phyloP scores from a whole-genome alignment of 2,888 invertebrate species.

The Epinotia ramella region DNA sequence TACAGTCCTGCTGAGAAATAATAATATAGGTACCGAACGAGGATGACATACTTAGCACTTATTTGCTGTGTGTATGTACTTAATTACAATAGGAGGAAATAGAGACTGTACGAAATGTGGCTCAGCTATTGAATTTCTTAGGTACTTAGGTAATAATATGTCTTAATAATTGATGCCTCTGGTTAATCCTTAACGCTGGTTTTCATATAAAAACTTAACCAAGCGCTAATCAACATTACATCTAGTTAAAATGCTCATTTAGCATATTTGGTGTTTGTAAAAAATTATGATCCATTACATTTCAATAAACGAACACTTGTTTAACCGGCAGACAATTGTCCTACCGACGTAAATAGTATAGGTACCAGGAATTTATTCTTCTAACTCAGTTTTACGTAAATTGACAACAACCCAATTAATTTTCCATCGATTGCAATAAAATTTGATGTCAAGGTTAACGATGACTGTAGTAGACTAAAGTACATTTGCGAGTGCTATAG shows the following conservation, averaged over 20 bases:
- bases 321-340: background rate
- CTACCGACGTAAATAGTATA: too few species aligned
- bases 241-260: too few species aligned
- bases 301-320: background rate
- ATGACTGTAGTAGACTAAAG: background rate
- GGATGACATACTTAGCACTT: too few species aligned
- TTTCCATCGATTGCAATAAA: background rate
- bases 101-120: background rate
- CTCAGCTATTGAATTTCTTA: background rate
- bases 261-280: background rate
- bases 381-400: background rate
- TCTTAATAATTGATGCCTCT: too few species aligned
- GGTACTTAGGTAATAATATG: too few species aligned
- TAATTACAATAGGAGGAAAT: background rate
- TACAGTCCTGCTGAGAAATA: background rate
- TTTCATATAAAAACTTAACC: too few species aligned
- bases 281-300: background rate
- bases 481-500: conserved; percentile 25
- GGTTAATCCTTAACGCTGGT: too few species aligned
- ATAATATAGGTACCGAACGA: background rate
- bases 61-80: background rate
- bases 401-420: conserved; percentile 3
- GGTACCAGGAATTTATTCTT: background rate
- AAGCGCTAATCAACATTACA: too few species aligned
- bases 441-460: conserved; percentile 8